Percentiles rank a stretch among this genome's conserved stretches.
These are phyloP conservation scores for Tangara arthus DNA, from an alignment of 2,797 vertebrate species.

Conservation along the genomic window DNA sequence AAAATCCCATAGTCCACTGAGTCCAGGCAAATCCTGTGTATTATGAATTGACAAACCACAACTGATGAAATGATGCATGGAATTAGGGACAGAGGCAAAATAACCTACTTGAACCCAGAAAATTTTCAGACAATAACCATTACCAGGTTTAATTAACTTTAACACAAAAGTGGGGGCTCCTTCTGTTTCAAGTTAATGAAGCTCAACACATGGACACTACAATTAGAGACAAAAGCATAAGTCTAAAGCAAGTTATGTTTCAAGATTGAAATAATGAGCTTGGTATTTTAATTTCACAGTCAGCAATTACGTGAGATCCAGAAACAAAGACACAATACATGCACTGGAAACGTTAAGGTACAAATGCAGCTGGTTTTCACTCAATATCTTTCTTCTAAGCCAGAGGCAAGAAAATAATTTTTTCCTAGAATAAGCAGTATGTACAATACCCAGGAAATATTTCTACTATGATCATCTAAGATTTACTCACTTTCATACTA, in stretches of 20 bases:
- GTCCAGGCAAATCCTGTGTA: background rate
- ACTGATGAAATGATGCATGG: conserved; percentile 47
- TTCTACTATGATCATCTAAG: background rate
- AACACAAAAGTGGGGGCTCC: conserved; percentile 66
- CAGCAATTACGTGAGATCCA: conserved; percentile 19
- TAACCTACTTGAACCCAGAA: conserved; percentile 49
- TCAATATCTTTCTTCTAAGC: background rate
- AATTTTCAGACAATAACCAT: conserved; percentile 71
- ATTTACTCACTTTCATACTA: conserved; percentile 36
- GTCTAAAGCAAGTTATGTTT: conserved; percentile 49
- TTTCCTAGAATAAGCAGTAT: background rate
- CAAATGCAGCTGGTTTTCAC: background rate
- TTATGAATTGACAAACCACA: background rate
- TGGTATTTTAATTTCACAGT: conserved; percentile 36
- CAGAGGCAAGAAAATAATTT: background rate
- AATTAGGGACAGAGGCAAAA: conserved; percentile 36
- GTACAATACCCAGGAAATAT: background rate
- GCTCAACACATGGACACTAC: conserved; percentile 61
- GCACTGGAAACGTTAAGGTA: background rate
- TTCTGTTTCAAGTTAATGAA: conserved; percentile 72
- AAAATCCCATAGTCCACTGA: background rate
- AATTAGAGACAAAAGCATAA: conserved; percentile 65
- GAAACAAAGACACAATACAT: conserved; percentile 28
- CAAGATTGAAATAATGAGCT: conserved; percentile 54
- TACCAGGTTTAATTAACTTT: conserved; percentile 79